These are phyloP conservation scores for Acanthacorydalis orientalis DNA, from an alignment of 2,888 invertebrate species.

Conservation along the genomic window DNA sequence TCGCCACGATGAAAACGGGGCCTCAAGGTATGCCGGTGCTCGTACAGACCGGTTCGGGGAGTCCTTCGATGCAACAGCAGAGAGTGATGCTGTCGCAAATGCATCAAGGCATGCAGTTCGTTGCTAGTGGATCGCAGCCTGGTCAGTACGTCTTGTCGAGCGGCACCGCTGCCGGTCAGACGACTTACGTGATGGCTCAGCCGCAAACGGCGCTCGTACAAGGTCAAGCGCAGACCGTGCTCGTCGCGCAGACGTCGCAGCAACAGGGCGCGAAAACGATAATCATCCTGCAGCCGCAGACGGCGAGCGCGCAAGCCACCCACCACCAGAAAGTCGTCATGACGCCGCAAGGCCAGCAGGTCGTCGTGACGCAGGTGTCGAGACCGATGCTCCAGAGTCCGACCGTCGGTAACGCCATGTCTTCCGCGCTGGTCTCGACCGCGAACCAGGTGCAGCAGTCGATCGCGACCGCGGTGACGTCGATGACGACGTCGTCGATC, in stretches of 20 bases:
- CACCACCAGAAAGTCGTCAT: conserved; percentile 39
- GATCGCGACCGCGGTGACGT: conserved; percentile 16
- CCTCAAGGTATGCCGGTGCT: conserved; percentile 19
- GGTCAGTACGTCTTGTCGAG: conserved; percentile 32
- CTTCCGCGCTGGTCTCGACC: conserved; percentile 25
- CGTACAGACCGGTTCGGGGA: conserved; percentile 21
- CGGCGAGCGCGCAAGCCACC: conserved; percentile 23
- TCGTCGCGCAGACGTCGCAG: conserved; percentile 48
- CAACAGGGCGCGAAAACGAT: conserved; percentile 52
- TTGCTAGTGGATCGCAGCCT: conserved; percentile 22
- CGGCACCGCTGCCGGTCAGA: conserved; percentile 36
- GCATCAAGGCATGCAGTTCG: conserved; percentile 25
- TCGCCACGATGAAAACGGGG: conserved; percentile 16
- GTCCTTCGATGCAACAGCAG: conserved; percentile 5
- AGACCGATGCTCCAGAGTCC: conserved; percentile 33
- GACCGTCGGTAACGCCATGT: conserved; percentile 26
- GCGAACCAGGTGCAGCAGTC: conserved; percentile 15
- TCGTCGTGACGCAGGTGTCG: conserved; percentile 42
- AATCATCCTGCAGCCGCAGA: conserved; percentile 47
- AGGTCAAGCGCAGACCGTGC: conserved; percentile 42
- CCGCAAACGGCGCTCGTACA: conserved; percentile 41
- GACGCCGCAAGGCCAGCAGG: conserved; percentile 49
- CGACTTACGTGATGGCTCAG: conserved; percentile 47
- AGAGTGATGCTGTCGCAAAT: conserved; percentile 21
- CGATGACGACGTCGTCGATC: conserved; percentile 9